Evolutionary conservation across 2,888 invertebrate genomes (phyloP).

Genomic region (Lycaena phlaeas): DNA sequence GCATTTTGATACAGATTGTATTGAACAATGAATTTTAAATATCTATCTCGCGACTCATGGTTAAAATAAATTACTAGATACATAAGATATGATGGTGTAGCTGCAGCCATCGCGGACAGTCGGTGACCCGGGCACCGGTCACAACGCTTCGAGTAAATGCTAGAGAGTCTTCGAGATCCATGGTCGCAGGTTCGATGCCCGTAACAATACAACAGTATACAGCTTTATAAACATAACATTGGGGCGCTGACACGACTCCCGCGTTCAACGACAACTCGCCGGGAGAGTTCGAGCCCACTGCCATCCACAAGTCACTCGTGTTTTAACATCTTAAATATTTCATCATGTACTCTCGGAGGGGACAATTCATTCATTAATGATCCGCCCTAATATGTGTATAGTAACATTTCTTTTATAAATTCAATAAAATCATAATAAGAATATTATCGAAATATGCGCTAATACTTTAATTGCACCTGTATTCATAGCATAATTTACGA

Average conservation of each 20-base stretch:
- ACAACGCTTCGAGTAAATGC: slow-evolving; percentile 7
- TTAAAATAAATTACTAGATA: background rate
- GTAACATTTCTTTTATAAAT: background rate
- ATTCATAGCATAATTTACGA: background rate
- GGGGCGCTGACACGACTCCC: background rate
- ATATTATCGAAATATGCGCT: background rate
- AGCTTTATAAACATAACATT: slow-evolving; percentile 6
- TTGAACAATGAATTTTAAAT: background rate
- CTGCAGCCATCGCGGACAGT: background rate
- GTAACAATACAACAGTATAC: slow-evolving; percentile 1
- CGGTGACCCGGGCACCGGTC: background rate
- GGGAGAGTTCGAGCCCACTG: background rate
- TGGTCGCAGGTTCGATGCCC: background rate
- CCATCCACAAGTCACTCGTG: background rate
- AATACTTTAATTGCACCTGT: slow-evolving; percentile 1
- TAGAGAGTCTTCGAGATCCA: slow-evolving; percentile 2
- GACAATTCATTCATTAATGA: background rate
- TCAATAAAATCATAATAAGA: slow-evolving; percentile 4
- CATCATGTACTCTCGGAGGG: background rate
- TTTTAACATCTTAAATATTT: background rate
- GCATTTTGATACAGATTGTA: background rate
- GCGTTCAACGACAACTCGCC: background rate
- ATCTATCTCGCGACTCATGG: background rate
- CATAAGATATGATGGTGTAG: background rate
- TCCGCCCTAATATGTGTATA: background rate